Evolutionary conservation across 2,888 invertebrate genomes (phyloP), one percentile per base, ranked within the genome.

Genomic region (Hemaris fuciformis): DNA sequence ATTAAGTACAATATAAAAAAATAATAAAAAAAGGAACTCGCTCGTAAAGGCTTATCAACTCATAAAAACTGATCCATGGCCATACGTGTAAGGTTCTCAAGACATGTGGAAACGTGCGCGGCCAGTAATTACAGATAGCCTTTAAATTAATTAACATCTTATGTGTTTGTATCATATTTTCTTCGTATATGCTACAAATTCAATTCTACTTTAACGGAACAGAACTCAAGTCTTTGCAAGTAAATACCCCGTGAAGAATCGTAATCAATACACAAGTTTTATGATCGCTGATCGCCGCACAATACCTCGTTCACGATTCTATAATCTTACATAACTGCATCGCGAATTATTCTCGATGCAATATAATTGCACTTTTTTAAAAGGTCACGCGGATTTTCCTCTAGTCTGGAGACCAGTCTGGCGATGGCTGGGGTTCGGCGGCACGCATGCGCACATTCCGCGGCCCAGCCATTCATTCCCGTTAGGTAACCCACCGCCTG

Each of bases 391-490:
- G 60, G 62, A 56, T 34, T 34, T 34, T n/a, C 46, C 53, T 53
- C 38, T n/a, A 27, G 57, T 60, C 58, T 59, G 60, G 43, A 61
- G 57, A 41, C 61, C 41, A 56, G 68, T 69, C 67, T 68, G 63
- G 68, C 67, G 66, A 62, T 18, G 5, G 53, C 64, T 62, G 60
- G 53, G 25, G 34, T 63, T 62, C 60, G 27, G 0, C 8, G 10
- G 53, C 68, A 78, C 84, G 83, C 84, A 83, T 83, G 84, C 84
- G 84, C 76, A 63, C 46, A 27, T 61, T 62, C 69, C 67, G 74
- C 64, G 66, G 71, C 69, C 75, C 77, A 78, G 77, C 79, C 81
- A 82, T 80, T 74, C 70, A 67, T 63, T 66, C 64, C 69, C 62
- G 71, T 79, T 78, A 77, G 76, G 75, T 77, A 79, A 77, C 73